These are phyloP conservation scores for Pelodytes ibericus DNA, from an alignment of 2,797 vertebrate genomes.

Conservation along the genomic window DNA sequence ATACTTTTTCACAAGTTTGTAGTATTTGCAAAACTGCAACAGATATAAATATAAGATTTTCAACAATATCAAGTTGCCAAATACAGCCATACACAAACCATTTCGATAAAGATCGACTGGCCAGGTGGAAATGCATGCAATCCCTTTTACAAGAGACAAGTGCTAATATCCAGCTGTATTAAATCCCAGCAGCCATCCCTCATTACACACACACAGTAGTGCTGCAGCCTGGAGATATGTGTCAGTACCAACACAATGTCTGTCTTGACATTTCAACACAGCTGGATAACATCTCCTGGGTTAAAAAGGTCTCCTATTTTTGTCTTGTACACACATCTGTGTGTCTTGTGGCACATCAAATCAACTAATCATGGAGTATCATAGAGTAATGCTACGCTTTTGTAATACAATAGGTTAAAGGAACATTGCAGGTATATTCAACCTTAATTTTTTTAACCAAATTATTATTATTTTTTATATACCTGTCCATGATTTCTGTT, in stretches of 20 bases:
- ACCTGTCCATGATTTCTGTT: no score
- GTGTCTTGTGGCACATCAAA: no score
- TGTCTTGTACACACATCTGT: constrained; percentile 7
- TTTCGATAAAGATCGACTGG: not conserved
- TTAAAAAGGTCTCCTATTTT: constrained; percentile 3
- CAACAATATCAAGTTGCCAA: not conserved
- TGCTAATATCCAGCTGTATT: constrained; percentile 6
- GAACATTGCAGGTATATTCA: no score
- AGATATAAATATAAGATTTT: not conserved
- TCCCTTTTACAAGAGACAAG: constrained; percentile 18
- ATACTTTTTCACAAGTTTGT: no score
- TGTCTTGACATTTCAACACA: constrained; percentile 19
- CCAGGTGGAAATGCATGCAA: constrained; percentile 42
- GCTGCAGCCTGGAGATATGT: constrained; percentile 11
- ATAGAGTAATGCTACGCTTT: no score
- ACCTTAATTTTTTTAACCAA: no score
- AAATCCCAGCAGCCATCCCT: constrained; percentile 15
- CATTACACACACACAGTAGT: constrained; percentile 4
- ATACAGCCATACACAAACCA: not conserved
- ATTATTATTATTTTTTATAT: no score
- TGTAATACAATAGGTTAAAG: no score
- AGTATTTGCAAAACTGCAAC: not conserved
- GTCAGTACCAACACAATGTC: constrained; percentile 12
- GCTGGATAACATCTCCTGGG: constrained; percentile 11
- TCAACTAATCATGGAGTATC: no score